Evolutionary conservation across 1,140 invertebrate species (phyloP).

Genomic region (Reticulitermes speratus): DNA sequence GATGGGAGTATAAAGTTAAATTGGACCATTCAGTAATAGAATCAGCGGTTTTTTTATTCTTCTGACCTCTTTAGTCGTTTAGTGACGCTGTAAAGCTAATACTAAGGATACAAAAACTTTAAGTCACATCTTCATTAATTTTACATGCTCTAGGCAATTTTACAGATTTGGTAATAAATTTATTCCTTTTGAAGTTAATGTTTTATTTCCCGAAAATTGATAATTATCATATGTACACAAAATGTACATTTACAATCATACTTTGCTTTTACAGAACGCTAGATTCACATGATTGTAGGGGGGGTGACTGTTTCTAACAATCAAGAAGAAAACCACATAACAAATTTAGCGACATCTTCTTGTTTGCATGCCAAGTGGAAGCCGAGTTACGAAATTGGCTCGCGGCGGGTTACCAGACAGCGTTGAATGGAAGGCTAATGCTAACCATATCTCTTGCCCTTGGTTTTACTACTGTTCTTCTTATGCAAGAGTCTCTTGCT

Average conservation of each 20-base stretch:
- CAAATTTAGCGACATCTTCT: not conserved
- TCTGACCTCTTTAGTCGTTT: too few relatives aligned
- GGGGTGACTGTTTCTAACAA: not conserved
- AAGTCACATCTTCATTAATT: too few relatives aligned
- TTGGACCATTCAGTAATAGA: too few relatives aligned
- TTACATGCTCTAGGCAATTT: too few relatives aligned
- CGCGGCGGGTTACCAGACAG: not conserved
- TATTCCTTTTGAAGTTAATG: too few relatives aligned
- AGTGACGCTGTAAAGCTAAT: too few relatives aligned
- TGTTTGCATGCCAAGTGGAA: slow-evolving; percentile 8
- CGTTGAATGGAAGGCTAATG: slow-evolving; percentile 1
- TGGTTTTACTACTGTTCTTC: not conserved
- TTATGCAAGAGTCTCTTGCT: not conserved
- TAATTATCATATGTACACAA: not conserved
- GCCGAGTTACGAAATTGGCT: not conserved
- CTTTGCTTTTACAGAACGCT: not conserved
- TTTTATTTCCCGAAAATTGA: not conserved
- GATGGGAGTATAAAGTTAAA: too few relatives aligned
- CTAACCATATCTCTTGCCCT: not conserved
- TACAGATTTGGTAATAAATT: too few relatives aligned
- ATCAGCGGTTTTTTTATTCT: too few relatives aligned
- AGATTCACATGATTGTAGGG: not conserved
- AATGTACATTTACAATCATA: not conserved
- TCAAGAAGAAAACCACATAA: slow-evolving; percentile 10
- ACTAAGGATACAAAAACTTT: too few relatives aligned